Evolutionary conservation across 1,140 invertebrate species (phyloP), one percentile per base, ranked within the genome.

Genomic region (Vollenhovia emeryi): DNA sequence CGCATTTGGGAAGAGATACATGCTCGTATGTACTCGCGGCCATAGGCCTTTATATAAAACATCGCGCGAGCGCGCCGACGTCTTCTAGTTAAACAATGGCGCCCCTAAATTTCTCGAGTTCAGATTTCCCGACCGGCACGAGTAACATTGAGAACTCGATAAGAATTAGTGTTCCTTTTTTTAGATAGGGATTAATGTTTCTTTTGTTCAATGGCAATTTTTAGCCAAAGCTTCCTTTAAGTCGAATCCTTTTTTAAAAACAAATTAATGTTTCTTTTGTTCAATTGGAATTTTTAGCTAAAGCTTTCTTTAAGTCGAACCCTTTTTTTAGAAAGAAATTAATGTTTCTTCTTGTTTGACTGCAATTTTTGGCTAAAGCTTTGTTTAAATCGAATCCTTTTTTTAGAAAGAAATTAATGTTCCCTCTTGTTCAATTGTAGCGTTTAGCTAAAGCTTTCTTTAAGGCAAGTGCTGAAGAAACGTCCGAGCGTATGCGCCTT

Each of bases 1-100:
- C 71, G 55, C 60, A 75, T 74, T 78, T 76, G 52, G 57, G 59
- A 76, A 24, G 36, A 66, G 60, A 64, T 36, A 57, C 43, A 74
- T 30, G 45, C 57, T 24, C 18, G 43, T 62, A n/a, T 60, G 57
- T 52, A 50, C n/a, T n/a, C 18, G 18, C 48, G 21, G 45, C 30
- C 73, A 6, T 24, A 45, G 21, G 18, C 11, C 7, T 21, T 74
- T 52, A 36, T 52, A 24, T 64, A 50, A 50, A 76, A 76, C 24
- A 13, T 60, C 36, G 6, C 36, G 6, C 18, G 18, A 13, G n/a
- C 7, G 18, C 9, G n/a, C 59, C 6, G 75, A 48, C n/a, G 13
- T 78, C 43, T 64, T 64, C 3, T 8, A 60, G 13, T 66, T 24
- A 6, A 66, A 66, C 36, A 45, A 2, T 3, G 62, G 21, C 45